phyloP scores from a whole-genome alignment of 2,888 invertebrate genomes.

The Hemicrepidius hirtus region DNA sequence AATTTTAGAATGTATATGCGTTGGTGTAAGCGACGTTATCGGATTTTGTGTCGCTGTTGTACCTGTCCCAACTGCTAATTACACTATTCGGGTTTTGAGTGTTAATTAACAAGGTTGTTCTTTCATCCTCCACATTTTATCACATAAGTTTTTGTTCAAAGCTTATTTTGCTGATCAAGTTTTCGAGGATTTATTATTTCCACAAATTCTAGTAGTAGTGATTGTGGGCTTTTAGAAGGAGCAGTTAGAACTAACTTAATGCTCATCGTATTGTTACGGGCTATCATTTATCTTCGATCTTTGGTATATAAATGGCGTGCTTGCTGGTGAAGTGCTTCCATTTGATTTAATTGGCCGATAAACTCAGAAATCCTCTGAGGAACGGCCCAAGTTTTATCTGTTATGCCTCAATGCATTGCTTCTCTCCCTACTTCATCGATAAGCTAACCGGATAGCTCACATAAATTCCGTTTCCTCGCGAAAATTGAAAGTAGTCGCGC shows the following conservation, averaged over 20 bases:
- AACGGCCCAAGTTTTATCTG: slow-evolving; percentile 53
- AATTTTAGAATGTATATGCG: slow-evolving; percentile 49
- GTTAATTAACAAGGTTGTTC: slow-evolving; percentile 27
- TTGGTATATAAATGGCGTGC: slow-evolving; percentile 64
- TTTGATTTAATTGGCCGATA: slow-evolving; percentile 69
- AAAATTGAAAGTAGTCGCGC: slow-evolving; percentile 47
- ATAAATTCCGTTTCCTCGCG: slow-evolving; percentile 43
- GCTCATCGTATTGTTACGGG: slow-evolving; percentile 52
- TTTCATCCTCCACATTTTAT: not conserved
- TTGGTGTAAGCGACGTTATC: slow-evolving; percentile 46
- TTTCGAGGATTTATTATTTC: not conserved
- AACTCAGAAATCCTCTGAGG: slow-evolving; percentile 61
- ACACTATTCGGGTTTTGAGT: slow-evolving; percentile 31
- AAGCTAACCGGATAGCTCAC: slow-evolving; percentile 36
- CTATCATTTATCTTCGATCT: slow-evolving; percentile 61
- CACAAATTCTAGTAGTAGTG: slow-evolving; percentile 5
- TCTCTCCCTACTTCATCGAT: slow-evolving; percentile 46
- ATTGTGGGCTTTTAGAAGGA: slow-evolving; percentile 39
- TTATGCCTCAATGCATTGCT: slow-evolving; percentile 49
- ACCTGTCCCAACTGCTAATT: slow-evolving; percentile 49
- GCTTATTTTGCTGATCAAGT: not conserved
- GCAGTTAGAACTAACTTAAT: slow-evolving; percentile 45
- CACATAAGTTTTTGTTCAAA: slow-evolving; percentile 16
- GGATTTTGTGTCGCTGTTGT: slow-evolving; percentile 41
- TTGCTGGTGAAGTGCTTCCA: slow-evolving; percentile 66